Conservation (phyloP, 1,140 invertebrate species). For the Pentalonia nigronervosa region DNA sequence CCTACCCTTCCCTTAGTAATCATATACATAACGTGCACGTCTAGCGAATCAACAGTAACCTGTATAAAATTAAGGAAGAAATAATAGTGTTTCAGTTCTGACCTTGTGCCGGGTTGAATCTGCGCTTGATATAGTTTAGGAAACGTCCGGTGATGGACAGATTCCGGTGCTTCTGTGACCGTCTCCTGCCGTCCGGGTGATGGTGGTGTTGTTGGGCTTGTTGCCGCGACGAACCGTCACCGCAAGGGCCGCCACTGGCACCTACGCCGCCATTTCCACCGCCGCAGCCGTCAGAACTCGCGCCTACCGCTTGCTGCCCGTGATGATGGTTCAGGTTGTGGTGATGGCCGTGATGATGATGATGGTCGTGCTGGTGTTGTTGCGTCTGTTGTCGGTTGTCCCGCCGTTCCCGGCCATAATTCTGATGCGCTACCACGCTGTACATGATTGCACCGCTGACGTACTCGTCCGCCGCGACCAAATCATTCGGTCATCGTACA, state of each 20-base stretch:
- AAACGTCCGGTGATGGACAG: conserved; percentile 58
- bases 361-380: conserved; percentile 53
- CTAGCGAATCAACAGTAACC: not conserved
- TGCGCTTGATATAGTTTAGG: conserved; percentile 60
- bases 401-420: conserved; percentile 59
- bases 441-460: conserved; percentile 59
- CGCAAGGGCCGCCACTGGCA: not conserved
- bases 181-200: conserved; percentile 17
- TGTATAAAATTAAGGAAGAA: not conserved
- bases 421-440: conserved; percentile 62
- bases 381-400: conserved; percentile 39
- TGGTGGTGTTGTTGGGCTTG: conserved; percentile 43
- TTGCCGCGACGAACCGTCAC: conserved; percentile 7
- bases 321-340: conserved; percentile 34
- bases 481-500: not conserved
- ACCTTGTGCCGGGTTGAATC: conserved; percentile 60
- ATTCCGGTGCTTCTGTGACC: conserved; percentile 45
- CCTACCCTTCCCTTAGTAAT: not conserved
- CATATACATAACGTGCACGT: not conserved
- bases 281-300: not conserved
- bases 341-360: not conserved
- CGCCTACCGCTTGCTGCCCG: not conserved
- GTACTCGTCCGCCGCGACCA: not conserved
- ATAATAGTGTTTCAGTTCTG: not conserved
- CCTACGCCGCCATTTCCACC: not conserved